These are phyloP conservation scores for Xestobium rufovillosum DNA, from an alignment of 2,888 invertebrate genomes.

Conservation along the genomic window DNA sequence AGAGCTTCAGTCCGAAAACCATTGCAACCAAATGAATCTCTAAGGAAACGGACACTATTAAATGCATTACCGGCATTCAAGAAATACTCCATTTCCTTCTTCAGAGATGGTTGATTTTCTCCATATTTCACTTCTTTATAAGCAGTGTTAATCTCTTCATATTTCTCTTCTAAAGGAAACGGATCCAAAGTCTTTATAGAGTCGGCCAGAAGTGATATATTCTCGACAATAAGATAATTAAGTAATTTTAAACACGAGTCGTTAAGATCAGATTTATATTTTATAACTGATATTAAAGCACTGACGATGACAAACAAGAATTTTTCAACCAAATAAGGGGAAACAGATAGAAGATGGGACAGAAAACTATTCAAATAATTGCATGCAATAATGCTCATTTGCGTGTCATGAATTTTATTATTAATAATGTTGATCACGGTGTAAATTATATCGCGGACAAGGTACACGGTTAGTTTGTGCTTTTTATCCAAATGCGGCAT, in stretches of 20 bases:
- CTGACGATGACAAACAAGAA: conserved; percentile 49
- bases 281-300: conserved; percentile 44
- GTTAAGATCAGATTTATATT: conserved; percentile 37
- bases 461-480: conserved; percentile 45
- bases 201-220: conserved; percentile 42
- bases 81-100: conserved; percentile 47
- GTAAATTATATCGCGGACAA: conserved; percentile 51
- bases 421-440: conserved; percentile 49
- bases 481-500: conserved; percentile 38
- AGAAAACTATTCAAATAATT: conserved; percentile 45
- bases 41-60: conserved; percentile 31
- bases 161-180: conserved; percentile 43
- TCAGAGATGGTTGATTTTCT: conserved; percentile 30
- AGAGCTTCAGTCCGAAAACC: conserved; percentile 45
- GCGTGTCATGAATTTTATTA: conserved; percentile 33
- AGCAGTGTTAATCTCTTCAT: conserved; percentile 33
- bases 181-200: conserved; percentile 47
- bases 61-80: conserved; percentile 39
- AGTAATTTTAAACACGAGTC: conserved; percentile 43
- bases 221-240: conserved; percentile 48
- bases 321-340: conserved; percentile 42
- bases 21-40: no score
- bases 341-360: conserved; percentile 41
- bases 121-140: conserved; percentile 37
- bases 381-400: conserved; percentile 33